Evolutionary conservation across 2,113 vertebrate genomes (phyloP), one percentile per base, ranked within the genome.

Genomic region (Sinosuthora webbiana): DNA sequence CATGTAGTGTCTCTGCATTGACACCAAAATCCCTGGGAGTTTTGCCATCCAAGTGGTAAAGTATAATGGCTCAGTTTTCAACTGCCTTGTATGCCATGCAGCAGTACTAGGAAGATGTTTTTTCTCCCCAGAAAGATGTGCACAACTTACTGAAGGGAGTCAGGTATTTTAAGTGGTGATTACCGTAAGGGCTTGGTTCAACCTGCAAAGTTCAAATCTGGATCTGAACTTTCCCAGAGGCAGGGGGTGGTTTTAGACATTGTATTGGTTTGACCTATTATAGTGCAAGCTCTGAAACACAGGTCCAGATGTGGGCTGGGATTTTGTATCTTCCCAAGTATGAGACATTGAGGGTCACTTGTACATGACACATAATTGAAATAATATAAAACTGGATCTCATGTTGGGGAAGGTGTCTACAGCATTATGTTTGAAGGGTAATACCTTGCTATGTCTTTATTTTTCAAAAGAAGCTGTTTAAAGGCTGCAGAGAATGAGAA

Each of bases 141-240:
- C 35, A 63, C 76, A 86, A 64, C 59, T 88, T 67, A n/a, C 0
- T 69, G 45, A 67, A 85, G 19, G 25, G 45, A 87, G 31, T 88
- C 79, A 83, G 79, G 35, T 95, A 71, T 95, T 76, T 93, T 90
- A 81, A 93, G 79, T 56, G 71, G 28, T 89, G 86, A 75, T 93
- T 96, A 87, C 78, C 1, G 0, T 11, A 83, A 83, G 55, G 82
- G 71, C 90, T 96, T 95, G 85, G 82, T 93, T 95, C 85, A 93
- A 81, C 87, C 82, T 88, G 52, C 28, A 42, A 13, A 93, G 63
- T 95, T 93, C 78, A 88, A 70, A 92, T 91, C 67, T 85, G 84
- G 57, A 84, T 87, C 87, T 95, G 59, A 93, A 88, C 85, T 94
- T 96, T 93, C 93, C 83, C 90, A 87, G 82, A 86, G 85, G 55